These are phyloP conservation scores for Drosophila fuyamai DNA, from an alignment of 1,140 invertebrate genomes.

Conservation along the genomic window DNA sequence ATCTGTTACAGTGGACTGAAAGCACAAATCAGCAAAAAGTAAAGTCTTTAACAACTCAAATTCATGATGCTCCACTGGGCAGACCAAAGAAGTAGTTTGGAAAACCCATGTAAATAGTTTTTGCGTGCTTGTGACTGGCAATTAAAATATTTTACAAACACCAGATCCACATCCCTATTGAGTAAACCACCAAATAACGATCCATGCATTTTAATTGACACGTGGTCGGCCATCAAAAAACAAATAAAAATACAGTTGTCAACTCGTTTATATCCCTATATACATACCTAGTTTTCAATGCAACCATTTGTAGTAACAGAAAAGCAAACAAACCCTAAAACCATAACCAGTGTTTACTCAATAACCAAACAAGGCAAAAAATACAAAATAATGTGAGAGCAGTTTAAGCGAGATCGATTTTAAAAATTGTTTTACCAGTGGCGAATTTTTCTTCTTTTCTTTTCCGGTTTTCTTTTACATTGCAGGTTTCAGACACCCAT, in stretches of 20 bases:
- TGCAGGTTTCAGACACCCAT: constrained; percentile 85
- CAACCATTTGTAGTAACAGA: constrained; percentile 45
- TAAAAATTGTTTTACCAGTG: constrained; percentile 73
- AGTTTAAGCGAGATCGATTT: constrained; percentile 56
- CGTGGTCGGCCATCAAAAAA: constrained; percentile 53
- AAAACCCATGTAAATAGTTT: constrained; percentile 36
- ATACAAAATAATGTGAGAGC: constrained; percentile 34
- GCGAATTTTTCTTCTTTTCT: constrained; percentile 81
- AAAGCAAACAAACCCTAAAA: constrained; percentile 47
- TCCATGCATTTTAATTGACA: constrained; percentile 40
- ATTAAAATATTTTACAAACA: constrained; percentile 36
- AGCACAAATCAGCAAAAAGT: constrained; percentile 6
- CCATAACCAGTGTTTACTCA: constrained; percentile 56
- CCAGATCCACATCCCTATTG: constrained; percentile 6
- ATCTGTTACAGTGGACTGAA: constrained; percentile 28
- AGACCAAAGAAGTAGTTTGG: constrained; percentile 20
- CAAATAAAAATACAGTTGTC: constrained; percentile 23
- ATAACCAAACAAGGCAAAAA: constrained; percentile 24
- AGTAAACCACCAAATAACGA: constrained; percentile 45
- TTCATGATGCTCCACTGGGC: constrained; percentile 44
- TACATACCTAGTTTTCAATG: constrained; percentile 33
- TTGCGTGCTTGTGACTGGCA: constrained; percentile 29
- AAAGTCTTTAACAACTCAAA: constrained; percentile 15
- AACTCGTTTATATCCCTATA: constrained; percentile 35
- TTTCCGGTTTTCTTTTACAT: constrained; percentile 83